Conservation (phyloP, 2,797 vertebrate species). For the Cetoscarus ocellatus region DNA sequence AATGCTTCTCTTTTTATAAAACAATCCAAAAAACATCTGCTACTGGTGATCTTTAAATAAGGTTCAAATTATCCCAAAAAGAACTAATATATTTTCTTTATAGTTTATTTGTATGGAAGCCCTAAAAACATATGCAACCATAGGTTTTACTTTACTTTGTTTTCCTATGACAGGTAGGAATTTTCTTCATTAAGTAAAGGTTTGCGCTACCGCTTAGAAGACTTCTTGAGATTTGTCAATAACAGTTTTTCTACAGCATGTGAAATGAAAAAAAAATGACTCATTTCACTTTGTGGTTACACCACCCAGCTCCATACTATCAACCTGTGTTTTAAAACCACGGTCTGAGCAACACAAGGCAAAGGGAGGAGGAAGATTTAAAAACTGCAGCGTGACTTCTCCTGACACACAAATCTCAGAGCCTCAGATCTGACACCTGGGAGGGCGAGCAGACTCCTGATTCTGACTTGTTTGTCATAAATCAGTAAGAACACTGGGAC, state of each 20-base stretch:
- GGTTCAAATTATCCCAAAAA: too few relatives aligned
- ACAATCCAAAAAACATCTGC: too few relatives aligned
- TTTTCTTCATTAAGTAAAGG: neutral
- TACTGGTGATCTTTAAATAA: too few relatives aligned
- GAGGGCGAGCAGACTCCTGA: constrained; percentile 4
- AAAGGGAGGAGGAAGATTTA: constrained; percentile 9
- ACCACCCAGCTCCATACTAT: neutral
- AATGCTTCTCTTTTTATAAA: too few relatives aligned
- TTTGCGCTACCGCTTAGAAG: neutral
- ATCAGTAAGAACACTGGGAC: constrained; percentile 43
- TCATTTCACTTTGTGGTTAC: constrained; percentile 25
- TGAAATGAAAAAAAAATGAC: constrained; percentile 20
- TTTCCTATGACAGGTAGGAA: too few relatives aligned
- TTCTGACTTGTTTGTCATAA: constrained; percentile 54
- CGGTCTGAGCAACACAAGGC: constrained; percentile 11
- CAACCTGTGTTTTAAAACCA: neutral
- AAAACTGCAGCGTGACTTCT: constrained; percentile 19
- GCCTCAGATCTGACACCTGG: constrained; percentile 31
- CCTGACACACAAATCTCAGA: constrained; percentile 19
- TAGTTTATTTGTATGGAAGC: too few relatives aligned
- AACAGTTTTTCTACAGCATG: neutral
- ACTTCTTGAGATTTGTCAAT: constrained; percentile 12
- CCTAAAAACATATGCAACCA: too few relatives aligned
- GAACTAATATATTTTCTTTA: too few relatives aligned
- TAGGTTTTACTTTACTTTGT: too few relatives aligned